Evolutionary conservation across 2,797 vertebrate genomes (phyloP).

Genomic region (Syndactyla subalaris): DNA sequence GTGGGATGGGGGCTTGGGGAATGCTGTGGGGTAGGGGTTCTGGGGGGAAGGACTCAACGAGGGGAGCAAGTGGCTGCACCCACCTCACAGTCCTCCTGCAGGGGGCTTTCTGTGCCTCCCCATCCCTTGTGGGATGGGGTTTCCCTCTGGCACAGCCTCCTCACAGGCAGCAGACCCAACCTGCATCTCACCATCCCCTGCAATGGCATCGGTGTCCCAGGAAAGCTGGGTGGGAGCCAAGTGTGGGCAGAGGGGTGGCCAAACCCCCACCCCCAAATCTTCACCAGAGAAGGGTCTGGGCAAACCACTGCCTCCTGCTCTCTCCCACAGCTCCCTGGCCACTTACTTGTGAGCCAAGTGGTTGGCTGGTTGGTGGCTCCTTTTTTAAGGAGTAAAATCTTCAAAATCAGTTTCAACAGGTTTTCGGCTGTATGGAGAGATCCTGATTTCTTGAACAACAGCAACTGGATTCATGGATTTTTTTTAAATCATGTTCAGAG

Average conservation of each 20-base stretch:
- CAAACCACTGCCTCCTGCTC: rapidly evolving
- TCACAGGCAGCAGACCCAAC: not conserved
- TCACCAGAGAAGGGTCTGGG: not conserved
- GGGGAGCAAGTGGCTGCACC: not conserved
- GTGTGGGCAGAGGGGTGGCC: not conserved
- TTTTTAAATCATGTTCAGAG: not conserved
- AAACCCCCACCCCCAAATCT: not conserved
- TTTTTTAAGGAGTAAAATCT: not conserved
- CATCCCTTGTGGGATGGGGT: not conserved
- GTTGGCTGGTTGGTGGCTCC: not conserved
- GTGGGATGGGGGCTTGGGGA: rapidly evolving
- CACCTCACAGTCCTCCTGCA: not conserved
- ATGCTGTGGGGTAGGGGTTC: not conserved
- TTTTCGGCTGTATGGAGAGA: not conserved
- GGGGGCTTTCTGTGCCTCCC: not conserved
- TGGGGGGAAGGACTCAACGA: not conserved
- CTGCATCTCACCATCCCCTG: not conserved
- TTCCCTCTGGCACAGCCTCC: not conserved
- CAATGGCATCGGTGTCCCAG: rapidly evolving
- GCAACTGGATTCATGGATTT: not conserved
- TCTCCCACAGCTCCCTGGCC: rapidly evolving
- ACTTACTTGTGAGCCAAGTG: not conserved
- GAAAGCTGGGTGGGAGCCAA: not conserved
- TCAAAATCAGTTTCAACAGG: not conserved
- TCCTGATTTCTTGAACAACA: not conserved